These are phyloP conservation scores for Okapia johnstoni DNA, from an alignment of 2,113 vertebrate genomes.

Conservation along the genomic window DNA sequence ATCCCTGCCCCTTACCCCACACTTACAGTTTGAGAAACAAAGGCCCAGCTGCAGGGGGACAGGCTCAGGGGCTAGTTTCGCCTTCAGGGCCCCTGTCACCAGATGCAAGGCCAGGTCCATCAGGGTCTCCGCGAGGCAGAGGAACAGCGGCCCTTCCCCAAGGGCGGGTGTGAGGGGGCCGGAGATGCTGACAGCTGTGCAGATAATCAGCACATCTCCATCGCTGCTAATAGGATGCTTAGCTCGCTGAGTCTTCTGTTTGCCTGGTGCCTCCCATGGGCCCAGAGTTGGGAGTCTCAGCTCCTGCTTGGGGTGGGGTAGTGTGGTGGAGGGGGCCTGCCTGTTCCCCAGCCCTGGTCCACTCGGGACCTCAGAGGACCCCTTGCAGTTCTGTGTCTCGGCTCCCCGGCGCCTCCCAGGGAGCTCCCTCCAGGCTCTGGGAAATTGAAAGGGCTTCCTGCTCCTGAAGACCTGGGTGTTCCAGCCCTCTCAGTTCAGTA, in stretches of 20 bases:
- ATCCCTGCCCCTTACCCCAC: background rate
- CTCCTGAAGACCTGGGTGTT: background rate
- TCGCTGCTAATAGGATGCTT: slow-evolving; percentile 63
- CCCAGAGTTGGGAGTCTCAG: background rate
- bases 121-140: background rate
- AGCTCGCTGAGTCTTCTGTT: slow-evolving; percentile 41
- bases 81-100: background rate
- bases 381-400: background rate
- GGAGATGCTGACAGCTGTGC: slow-evolving; percentile 10
- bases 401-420: fast-evolving
- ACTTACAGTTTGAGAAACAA: background rate
- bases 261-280: slow-evolving; percentile 56
- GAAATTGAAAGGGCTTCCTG: background rate
- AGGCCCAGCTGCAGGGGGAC: background rate
- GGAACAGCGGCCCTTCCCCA: fast-evolving
- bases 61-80: background rate
- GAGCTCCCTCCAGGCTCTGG: background rate
- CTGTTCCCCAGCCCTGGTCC: background rate
- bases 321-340: background rate
- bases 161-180: background rate
- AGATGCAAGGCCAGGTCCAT: background rate
- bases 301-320: background rate
- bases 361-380: background rate
- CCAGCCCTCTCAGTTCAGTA: background rate
- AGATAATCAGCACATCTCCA: slow-evolving; percentile 43